Evolutionary conservation across 2,797 vertebrate genomes (phyloP).

Genomic region (Manis pentadactyla): DNA sequence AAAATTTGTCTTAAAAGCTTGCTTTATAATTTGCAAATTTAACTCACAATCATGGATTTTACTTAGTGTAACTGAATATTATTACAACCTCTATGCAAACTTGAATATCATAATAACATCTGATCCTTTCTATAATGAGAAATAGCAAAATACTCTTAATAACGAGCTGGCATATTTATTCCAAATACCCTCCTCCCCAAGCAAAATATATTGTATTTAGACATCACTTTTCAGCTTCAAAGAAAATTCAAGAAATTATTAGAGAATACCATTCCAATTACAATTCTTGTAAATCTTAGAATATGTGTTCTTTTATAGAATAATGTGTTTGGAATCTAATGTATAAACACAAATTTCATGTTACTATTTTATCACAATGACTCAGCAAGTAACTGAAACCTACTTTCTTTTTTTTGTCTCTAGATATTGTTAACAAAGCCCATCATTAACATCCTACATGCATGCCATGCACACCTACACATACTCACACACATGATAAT

Average conservation of each 20-base stretch:
- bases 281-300: background rate
- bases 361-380: constrained; percentile 71
- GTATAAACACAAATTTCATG: constrained; percentile 48
- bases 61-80: background rate
- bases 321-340: background rate
- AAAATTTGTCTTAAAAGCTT: background rate
- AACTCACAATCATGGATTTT: background rate
- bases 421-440: constrained; percentile 64
- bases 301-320: background rate
- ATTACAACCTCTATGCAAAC: background rate
- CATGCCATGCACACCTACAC: constrained; percentile 63
- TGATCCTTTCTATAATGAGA: background rate
- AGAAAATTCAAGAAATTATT: background rate
- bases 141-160: background rate
- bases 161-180: background rate
- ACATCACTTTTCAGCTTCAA: background rate
- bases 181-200: background rate
- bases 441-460: constrained; percentile 77
- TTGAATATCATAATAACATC: background rate
- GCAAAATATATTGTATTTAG: background rate
- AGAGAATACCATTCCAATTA: background rate
- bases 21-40: background rate
- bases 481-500: constrained; percentile 45
- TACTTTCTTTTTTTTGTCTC: constrained; percentile 63
- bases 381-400: constrained; percentile 66